Evolutionary conservation across 2,113 vertebrate genomes (phyloP).

Genomic region (Carollia perspicillata): DNA sequence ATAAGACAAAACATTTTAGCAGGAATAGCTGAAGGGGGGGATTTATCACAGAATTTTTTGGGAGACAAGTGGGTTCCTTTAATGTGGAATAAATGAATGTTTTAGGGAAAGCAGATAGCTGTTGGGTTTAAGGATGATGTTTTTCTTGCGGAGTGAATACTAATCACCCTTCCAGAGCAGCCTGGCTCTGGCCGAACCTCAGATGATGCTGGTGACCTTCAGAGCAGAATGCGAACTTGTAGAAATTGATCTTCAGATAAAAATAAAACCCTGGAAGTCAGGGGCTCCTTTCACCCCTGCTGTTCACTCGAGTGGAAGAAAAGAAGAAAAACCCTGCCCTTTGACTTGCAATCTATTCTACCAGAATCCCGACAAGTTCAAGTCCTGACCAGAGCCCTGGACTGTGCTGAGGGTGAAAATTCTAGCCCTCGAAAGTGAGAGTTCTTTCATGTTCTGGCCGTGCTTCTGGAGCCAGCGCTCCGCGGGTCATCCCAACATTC

Average conservation of each 20-base stretch:
- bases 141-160: neutral
- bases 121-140: neutral
- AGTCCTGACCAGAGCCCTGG: constrained; percentile 8
- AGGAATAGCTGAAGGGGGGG: neutral
- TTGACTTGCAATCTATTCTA: constrained; percentile 4
- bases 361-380: constrained; percentile 3
- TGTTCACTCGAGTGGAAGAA: neutral
- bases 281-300: neutral
- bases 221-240: neutral
- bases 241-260: constrained; percentile 34
- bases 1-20: neutral
- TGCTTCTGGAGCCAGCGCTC: neutral
- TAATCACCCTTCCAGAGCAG: neutral
- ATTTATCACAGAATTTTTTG: neutral
- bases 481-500: neutral
- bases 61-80: neutral
- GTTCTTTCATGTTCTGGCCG: neutral
- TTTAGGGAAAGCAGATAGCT: neutral
- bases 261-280: constrained; percentile 25
- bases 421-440: neutral
- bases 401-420: neutral
- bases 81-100: neutral
- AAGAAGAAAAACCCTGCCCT: constrained; percentile 33
- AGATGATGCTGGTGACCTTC: neutral
- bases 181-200: neutral